Evolutionary conservation across 2,888 invertebrate genomes (phyloP).

Genomic region (Neocrepidodera transversa): DNA sequence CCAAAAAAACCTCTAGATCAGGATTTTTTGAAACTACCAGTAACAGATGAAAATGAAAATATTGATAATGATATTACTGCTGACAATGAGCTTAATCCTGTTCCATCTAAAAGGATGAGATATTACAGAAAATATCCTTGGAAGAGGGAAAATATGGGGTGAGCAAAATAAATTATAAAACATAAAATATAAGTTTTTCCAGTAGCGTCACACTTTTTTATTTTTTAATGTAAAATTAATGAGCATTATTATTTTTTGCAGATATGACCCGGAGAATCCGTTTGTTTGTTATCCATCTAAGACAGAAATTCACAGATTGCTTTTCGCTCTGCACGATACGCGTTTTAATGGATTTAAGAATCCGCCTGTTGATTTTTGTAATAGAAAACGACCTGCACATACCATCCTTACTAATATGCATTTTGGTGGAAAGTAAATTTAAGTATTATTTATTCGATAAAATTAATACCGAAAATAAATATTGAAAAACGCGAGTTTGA

Average conservation of each 20-base stretch:
- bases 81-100: slow-evolving; percentile 18
- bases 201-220: too few relatives aligned
- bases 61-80: background rate
- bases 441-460: background rate
- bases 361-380: slow-evolving; percentile 68
- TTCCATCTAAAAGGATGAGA: slow-evolving; percentile 62
- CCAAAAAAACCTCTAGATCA: slow-evolving; percentile 5
- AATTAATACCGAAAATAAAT: too few relatives aligned
- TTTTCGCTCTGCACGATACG: slow-evolving; percentile 69
- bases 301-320: slow-evolving; percentile 67
- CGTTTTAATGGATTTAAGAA: slow-evolving; percentile 63
- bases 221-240: too few relatives aligned
- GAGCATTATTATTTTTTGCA: slow-evolving; percentile 41
- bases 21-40: too few relatives aligned
- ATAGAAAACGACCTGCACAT: slow-evolving; percentile 67
- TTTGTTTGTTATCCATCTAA: slow-evolving; percentile 70
- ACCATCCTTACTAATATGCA: slow-evolving; percentile 70
- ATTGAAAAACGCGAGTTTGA: too few relatives aligned
- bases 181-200: too few relatives aligned
- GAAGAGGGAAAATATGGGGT: slow-evolving; percentile 65
- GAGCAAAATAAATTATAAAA: too few relatives aligned
- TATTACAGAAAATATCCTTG: slow-evolving; percentile 70
- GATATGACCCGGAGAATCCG: slow-evolving; percentile 66
- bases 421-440: slow-evolving; percentile 61
- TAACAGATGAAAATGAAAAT: background rate